Evolutionary conservation across 2,113 vertebrate genomes (phyloP).

Genomic region (Heloderma charlesbogerti): DNA sequence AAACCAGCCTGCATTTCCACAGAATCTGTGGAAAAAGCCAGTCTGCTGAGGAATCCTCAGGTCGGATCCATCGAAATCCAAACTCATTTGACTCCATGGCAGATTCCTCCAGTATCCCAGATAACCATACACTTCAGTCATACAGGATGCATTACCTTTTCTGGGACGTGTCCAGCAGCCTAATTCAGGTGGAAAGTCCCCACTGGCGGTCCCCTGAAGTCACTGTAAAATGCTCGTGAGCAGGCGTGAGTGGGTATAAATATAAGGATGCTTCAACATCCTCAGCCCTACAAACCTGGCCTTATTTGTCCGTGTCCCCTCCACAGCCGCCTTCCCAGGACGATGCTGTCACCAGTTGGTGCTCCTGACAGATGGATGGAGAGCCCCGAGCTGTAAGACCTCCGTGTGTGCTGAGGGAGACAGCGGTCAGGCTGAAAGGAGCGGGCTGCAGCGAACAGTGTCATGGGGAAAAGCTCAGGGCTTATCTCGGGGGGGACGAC

Average conservation of each 20-base stretch:
- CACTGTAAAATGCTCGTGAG: constrained; percentile 69
- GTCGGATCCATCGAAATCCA: too few relatives aligned
- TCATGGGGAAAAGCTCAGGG: fast-evolving
- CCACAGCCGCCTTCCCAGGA: constrained; percentile 65
- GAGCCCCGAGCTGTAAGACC: neutral
- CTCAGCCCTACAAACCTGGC: constrained; percentile 64
- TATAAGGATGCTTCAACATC: constrained; percentile 78
- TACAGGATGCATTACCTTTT: too few relatives aligned
- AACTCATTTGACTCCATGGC: too few relatives aligned
- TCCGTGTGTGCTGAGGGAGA: neutral
- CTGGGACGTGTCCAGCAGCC: too few relatives aligned
- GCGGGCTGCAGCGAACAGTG: fast-evolving
- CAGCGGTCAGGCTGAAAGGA: constrained; percentile 7
- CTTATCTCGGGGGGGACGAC: too few relatives aligned
- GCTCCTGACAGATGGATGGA: constrained; percentile 68
- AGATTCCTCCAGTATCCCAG: too few relatives aligned
- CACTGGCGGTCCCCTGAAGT: constrained; percentile 72
- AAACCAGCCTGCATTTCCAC: too few relatives aligned
- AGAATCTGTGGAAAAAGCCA: too few relatives aligned
- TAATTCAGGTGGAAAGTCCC: constrained; percentile 63
- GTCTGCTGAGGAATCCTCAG: too few relatives aligned
- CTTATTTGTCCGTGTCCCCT: constrained; percentile 74
- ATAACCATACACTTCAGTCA: too few relatives aligned
- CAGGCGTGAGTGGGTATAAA: constrained; percentile 79
- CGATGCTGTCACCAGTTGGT: constrained; percentile 70